Conservation (phyloP, 2,113 vertebrate species). For the Myotis davidii region DNA sequence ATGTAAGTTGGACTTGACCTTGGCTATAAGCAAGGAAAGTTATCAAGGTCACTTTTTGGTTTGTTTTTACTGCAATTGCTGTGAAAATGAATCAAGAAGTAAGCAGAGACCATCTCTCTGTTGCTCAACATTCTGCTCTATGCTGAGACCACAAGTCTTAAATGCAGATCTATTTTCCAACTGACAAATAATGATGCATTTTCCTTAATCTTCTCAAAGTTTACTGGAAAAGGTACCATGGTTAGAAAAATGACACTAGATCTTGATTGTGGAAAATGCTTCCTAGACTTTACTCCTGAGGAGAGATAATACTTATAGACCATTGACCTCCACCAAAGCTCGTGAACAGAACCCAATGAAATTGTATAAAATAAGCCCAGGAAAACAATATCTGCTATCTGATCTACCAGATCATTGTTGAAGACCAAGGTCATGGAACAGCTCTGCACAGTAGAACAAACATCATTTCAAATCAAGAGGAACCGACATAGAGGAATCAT, state of each 20-base stretch:
- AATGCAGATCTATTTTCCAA: not conserved
- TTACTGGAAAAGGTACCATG: not conserved
- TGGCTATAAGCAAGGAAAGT: conserved; percentile 59
- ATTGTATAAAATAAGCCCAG: not conserved
- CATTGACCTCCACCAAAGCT: not conserved
- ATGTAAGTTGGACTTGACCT: conserved; percentile 72
- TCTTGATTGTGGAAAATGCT: not conserved
- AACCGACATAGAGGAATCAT: conserved; percentile 34
- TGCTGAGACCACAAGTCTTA: not conserved
- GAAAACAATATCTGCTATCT: conserved; percentile 39
- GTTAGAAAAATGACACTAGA: conserved; percentile 35
- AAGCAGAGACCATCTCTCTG: not conserved
- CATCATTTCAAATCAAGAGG: conserved; percentile 50
- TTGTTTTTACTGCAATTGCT: conserved; percentile 54
- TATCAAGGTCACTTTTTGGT: conserved; percentile 71
- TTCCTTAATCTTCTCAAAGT: conserved; percentile 12
- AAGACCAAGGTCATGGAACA: conserved; percentile 30
- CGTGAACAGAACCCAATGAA: not conserved
- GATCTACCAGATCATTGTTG: conserved; percentile 10
- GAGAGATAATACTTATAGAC: not conserved
- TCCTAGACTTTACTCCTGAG: conserved; percentile 8
- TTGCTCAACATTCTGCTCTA: not conserved
- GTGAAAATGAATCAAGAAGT: conserved; percentile 52
- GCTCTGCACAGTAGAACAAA: not conserved
- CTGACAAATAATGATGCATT: not conserved